Conservation (phyloP, 92 coral and sea anemone genomes). For the Palythoa grandiflora region DNA sequence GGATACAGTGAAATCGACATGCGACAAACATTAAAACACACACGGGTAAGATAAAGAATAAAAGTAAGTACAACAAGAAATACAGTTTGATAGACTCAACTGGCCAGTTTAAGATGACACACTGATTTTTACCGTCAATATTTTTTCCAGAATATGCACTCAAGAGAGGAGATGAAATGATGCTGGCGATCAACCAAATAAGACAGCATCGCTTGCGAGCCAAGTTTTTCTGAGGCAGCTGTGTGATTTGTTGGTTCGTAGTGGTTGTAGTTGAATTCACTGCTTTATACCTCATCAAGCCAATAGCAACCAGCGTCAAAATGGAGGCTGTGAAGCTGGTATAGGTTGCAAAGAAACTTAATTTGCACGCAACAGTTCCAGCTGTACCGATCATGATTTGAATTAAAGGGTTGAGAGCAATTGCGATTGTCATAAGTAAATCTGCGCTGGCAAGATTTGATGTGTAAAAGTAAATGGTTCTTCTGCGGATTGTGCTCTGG, state of each 20-base stretch:
- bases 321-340: background rate
- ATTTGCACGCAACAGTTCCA: background rate
- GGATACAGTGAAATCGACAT: background rate
- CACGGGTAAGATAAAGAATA: background rate
- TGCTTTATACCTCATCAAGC: background rate
- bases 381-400: background rate
- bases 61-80: background rate
- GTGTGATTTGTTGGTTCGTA: background rate
- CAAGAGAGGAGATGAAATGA: background rate
- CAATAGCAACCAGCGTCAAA: slow-evolving; percentile 1
- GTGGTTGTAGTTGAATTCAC: background rate
- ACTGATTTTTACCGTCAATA: background rate
- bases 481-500: background rate
- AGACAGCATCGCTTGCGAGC: slow-evolving; percentile 6
- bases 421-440: background rate
- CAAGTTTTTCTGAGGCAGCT: background rate
- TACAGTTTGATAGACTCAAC: background rate
- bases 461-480: background rate
- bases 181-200: background rate
- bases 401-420: background rate
- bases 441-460: background rate
- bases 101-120: background rate
- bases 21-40: background rate
- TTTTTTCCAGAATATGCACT: background rate
- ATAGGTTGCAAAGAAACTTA: background rate